Conservation (phyloP, 2,113 vertebrate genomes). For the Hepsetus odoe region DNA sequence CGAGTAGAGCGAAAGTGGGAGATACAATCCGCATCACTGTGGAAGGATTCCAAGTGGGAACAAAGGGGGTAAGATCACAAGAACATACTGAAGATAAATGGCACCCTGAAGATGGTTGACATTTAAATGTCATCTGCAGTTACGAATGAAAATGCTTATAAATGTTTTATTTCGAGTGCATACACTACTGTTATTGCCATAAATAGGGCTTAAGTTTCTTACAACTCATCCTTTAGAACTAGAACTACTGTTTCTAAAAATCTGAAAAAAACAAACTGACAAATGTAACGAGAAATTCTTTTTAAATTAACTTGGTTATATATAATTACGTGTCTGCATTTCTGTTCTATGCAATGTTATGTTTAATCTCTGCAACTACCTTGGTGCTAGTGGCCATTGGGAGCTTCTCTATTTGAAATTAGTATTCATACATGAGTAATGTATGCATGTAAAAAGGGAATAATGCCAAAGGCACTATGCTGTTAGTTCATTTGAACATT, state of each 20-base stretch:
- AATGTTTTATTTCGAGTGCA: neutral
- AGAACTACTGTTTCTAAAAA: neutral
- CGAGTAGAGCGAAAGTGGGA: slow-evolving; percentile 83
- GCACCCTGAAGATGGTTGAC: neutral
- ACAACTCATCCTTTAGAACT: too few relatives aligned
- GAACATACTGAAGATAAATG: neutral
- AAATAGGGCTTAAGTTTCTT: too few relatives aligned
- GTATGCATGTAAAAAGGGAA: neutral
- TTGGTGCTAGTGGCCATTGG: neutral
- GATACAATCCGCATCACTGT: slow-evolving; percentile 88
- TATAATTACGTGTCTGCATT: neutral
- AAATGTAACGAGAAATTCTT: neutral
- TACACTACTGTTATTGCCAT: neutral
- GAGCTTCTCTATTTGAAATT: slow-evolving; percentile 15
- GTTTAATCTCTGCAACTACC: neutral
- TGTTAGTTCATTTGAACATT: neutral
- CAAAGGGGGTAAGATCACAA: slow-evolving; percentile 58
- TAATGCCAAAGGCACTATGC: neutral
- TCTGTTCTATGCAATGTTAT: neutral
- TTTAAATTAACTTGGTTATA: neutral
- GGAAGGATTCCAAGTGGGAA: slow-evolving; percentile 86
- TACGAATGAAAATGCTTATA: neutral
- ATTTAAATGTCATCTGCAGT: neutral
- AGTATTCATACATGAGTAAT: neutral
- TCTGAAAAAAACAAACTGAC: too few relatives aligned